Evolutionary conservation across 2,113 vertebrate species (phyloP).

Genomic region (Channa argus): DNA sequence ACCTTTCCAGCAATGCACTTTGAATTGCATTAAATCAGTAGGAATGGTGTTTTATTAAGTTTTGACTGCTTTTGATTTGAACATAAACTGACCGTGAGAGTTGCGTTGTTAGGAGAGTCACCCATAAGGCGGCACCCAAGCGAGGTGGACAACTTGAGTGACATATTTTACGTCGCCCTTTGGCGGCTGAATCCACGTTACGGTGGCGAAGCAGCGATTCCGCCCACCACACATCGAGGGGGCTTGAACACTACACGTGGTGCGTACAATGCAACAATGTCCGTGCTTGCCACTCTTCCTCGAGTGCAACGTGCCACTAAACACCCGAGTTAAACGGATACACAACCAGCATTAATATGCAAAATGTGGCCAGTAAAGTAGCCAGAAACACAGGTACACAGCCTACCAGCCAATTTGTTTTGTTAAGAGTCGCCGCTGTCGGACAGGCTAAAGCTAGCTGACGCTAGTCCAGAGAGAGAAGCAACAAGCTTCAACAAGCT

Average conservation of each 20-base stretch:
- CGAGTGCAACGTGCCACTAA: slow-evolving; percentile 25
- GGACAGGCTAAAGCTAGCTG: slow-evolving; percentile 40
- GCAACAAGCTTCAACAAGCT: slow-evolving; percentile 42
- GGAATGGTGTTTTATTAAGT: no score
- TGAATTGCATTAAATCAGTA: no score
- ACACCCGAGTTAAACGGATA: no score
- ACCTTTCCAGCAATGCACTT: no score
- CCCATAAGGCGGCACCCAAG: no score
- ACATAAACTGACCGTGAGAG: no score
- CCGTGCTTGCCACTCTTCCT: neutral
- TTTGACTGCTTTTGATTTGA: no score
- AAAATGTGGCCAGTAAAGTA: rapidly evolving
- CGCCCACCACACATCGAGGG: neutral
- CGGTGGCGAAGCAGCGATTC: neutral
- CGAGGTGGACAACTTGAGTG: no score
- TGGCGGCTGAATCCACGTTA: neutral
- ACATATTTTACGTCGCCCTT: no score
- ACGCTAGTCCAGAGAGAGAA: slow-evolving; percentile 15
- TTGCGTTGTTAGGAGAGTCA: no score
- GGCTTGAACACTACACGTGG: slow-evolving; percentile 39
- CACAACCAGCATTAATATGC: neutral
- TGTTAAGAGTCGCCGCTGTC: neutral
- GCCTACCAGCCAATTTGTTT: neutral
- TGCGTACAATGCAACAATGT: neutral
- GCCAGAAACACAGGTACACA: neutral